Evolutionary conservation across 1,140 invertebrate genomes (phyloP).

Genomic region (Lethrus apterus): DNA sequence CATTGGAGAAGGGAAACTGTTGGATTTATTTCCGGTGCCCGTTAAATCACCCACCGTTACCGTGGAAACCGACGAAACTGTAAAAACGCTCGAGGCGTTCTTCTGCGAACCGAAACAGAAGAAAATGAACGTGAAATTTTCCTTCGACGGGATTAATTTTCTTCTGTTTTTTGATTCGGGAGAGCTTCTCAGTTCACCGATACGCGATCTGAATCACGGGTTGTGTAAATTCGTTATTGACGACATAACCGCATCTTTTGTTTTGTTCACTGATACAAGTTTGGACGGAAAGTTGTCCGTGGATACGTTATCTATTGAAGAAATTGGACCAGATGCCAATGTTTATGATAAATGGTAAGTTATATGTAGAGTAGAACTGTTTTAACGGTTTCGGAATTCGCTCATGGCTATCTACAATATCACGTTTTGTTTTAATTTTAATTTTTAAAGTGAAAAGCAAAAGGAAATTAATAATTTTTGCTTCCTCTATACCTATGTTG

Average conservation of each 20-base stretch:
- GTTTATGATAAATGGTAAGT: slow-evolving; percentile 32
- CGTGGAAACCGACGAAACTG: slow-evolving; percentile 49
- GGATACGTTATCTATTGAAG: slow-evolving; percentile 61
- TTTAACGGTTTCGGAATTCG: no score
- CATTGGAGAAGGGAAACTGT: slow-evolving; percentile 42
- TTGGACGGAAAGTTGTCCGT: slow-evolving; percentile 64
- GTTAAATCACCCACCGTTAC: slow-evolving; percentile 20
- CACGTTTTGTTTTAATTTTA: no score
- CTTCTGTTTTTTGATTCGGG: slow-evolving; percentile 66
- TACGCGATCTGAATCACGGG: slow-evolving; percentile 63
- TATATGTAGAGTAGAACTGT: no score
- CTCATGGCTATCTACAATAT: no score
- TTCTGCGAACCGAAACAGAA: slow-evolving; percentile 59
- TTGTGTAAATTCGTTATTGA: slow-evolving; percentile 63
- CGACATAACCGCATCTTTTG: slow-evolving; percentile 56
- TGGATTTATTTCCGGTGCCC: slow-evolving; percentile 34
- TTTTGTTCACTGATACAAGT: slow-evolving; percentile 63
- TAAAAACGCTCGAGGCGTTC: slow-evolving; percentile 66
- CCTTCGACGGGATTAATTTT: slow-evolving; percentile 60
- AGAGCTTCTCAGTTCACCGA: slow-evolving; percentile 66
- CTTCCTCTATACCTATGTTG: not conserved
- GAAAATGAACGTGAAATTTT: slow-evolving; percentile 51
- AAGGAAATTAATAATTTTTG: no score
- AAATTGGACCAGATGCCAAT: slow-evolving; percentile 57
- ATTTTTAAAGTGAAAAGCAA: no score